Base-by-base conservation (phyloP, 2,888 invertebrate genomes). In the Oligia strigilis region DNA sequence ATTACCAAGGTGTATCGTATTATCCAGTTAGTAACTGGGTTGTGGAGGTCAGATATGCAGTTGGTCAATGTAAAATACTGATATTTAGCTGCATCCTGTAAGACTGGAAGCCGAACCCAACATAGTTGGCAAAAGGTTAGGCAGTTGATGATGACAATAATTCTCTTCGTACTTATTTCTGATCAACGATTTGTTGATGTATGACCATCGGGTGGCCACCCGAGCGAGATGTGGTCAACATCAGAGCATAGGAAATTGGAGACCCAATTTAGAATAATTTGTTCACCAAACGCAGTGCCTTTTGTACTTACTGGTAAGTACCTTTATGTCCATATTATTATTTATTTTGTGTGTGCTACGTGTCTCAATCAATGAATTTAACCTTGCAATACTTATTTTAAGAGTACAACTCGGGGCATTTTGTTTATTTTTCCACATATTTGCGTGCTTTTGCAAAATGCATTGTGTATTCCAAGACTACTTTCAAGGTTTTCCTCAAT, bases 401-500 rank as follows among this genome's bases (percentile, higher is more conserved):
- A 29, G 17, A 71, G 17, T 66, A 3, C 55, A 71, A 66, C 29
- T 60, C n/a, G 17, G 3, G 17, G 2, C 4, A 4, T 52, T 69
- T 81, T 66, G 58, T 46, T 67, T 23, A 58, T 46, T n/a, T 55
- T 70, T 43, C 19, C 5, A 17, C 29, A 49, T 40, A 46, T 77
- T 58, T 52, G 19, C 43, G 52, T 36, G 8, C 29, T 83, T 70
- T 71, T 6, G 43, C 19, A 66, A 77, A 77, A 46, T 46, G n/a
- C 2, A 40, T 49, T 73, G 8, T 40, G 40, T 49, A 52, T 72
- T 58, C 4, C 23, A 11, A 72, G 40, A 65, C 13, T 73, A 75
- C 55, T 67, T 75, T 75, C 79, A 83, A 85, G 77, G 84, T 49
- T 40, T 73, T 60, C 65, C 14, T 14, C 36, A 23, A 72, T 78